These are phyloP conservation scores for Pollimyrus isidori DNA, from an alignment of 2,113 vertebrate genomes.

Conservation along the genomic window DNA sequence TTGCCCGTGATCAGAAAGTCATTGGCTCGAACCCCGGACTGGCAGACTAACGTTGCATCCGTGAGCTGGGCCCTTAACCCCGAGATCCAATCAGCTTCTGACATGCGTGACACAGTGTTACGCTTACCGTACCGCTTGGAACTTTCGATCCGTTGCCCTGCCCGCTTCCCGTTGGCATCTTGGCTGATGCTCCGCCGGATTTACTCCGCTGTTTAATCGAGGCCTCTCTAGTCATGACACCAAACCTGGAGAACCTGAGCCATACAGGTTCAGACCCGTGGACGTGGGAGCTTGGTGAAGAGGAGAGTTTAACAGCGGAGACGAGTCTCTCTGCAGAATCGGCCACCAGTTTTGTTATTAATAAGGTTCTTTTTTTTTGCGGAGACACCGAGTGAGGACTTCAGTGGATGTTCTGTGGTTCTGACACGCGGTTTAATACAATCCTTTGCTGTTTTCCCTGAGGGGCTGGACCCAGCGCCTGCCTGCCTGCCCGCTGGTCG, in stretches of 20 bases:
- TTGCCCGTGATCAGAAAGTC: not conserved
- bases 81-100: not conserved
- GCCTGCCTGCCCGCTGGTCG: not conserved
- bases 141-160: not conserved
- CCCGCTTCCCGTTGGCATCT: constrained; percentile 15
- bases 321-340: not conserved
- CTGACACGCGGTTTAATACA: not conserved
- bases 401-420: not conserved
- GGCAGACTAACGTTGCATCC: not conserved
- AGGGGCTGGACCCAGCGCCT: not conserved
- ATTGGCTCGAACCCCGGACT: not conserved
- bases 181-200: constrained; percentile 10
- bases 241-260: constrained; percentile 44
- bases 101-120: not conserved
- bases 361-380: not conserved
- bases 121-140: not conserved
- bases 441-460: not conserved
- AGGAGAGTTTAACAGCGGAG: not conserved
- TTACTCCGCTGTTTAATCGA: constrained; percentile 23
- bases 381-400: not conserved
- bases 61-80: not conserved
- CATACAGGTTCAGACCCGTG: not conserved
- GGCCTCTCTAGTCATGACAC: constrained; percentile 14
- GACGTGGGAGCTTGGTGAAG: not conserved
- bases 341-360: not conserved